A percentile compares a stretch with the other conserved stretches of the same genome.
Conservation (phyloP, 2,113 vertebrate species). For the Brachyhypopomus occidentalis region DNA sequence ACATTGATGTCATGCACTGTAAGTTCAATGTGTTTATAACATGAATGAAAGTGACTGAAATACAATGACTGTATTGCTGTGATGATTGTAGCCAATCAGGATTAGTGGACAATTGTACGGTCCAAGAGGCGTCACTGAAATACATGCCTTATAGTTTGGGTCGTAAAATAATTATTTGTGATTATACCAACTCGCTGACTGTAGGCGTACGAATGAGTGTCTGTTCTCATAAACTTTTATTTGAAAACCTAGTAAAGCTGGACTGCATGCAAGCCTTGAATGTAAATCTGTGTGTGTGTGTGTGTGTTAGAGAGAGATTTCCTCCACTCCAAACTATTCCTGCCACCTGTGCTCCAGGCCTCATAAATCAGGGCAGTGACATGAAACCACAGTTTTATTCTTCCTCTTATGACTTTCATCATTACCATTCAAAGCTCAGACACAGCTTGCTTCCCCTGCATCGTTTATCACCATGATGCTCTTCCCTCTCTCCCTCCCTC, state of each 20-base stretch:
- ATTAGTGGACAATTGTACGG: not conserved
- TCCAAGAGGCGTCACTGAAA: not conserved
- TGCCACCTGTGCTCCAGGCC: constrained; percentile 44
- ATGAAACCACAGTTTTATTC: constrained; percentile 54
- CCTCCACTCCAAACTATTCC: constrained; percentile 12
- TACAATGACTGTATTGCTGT: not conserved
- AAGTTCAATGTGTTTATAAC: not conserved
- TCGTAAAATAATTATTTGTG: constrained; percentile 44
- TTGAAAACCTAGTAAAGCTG: constrained; percentile 26
- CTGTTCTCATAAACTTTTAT: constrained; percentile 49
- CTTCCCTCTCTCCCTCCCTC: constrained; percentile 14
- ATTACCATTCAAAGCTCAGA: constrained; percentile 58
- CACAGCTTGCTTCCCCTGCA: constrained; percentile 44
- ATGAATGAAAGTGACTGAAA: not conserved
- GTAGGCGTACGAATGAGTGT: constrained; percentile 36
- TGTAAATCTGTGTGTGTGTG: constrained; percentile 30
- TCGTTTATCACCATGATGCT: constrained; percentile 48
- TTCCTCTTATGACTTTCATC: constrained; percentile 59
- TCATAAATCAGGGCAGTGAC: constrained; percentile 57
- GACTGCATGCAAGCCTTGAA: constrained; percentile 22
- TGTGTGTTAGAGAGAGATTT: constrained; percentile 19
- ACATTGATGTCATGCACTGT: no score
- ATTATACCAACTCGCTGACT: constrained; percentile 46
- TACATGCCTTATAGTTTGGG: not conserved
- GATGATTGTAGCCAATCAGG: not conserved